Evolutionary conservation across 1,140 invertebrate species (phyloP).

Genomic region (Cepaea nemoralis): DNA sequence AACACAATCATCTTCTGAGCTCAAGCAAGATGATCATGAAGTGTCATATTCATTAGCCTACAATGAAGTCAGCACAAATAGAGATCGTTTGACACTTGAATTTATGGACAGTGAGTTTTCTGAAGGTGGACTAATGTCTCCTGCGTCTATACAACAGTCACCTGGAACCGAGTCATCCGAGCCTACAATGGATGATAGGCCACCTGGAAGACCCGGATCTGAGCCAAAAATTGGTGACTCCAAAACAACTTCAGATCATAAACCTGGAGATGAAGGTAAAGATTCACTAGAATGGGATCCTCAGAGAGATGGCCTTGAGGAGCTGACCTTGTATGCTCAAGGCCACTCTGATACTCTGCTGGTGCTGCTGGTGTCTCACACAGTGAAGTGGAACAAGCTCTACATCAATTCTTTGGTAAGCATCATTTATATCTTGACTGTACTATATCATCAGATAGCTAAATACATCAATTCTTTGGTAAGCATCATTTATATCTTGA

Average conservation of each 20-base stretch:
- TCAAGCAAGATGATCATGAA: not conserved
- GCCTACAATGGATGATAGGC: not conserved
- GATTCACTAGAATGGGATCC: slow-evolving; percentile 21
- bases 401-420: slow-evolving; percentile 51
- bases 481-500: too few relatives aligned
- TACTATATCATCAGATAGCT: too few relatives aligned
- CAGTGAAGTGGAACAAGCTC: slow-evolving; percentile 29
- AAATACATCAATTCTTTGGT: too few relatives aligned
- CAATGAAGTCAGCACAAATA: not conserved
- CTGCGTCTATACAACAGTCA: slow-evolving; percentile 16
- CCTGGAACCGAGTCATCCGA: slow-evolving; percentile 5
- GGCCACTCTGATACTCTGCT: slow-evolving; percentile 60
- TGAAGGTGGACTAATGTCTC: slow-evolving; percentile 32
- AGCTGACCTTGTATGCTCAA: slow-evolving; percentile 57
- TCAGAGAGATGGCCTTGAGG: slow-evolving; percentile 38
- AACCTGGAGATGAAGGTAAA: not conserved
- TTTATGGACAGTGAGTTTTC: slow-evolving; percentile 32
- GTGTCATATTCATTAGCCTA: not conserved
- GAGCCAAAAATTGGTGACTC: not conserved
- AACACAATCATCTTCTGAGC: slow-evolving; percentile 24
- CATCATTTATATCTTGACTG: too few relatives aligned
- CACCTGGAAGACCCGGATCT: not conserved
- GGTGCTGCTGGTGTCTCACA: slow-evolving; percentile 52
- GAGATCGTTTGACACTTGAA: slow-evolving; percentile 19
- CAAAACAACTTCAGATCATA: slow-evolving; percentile 24